These are phyloP conservation scores for Ceyx cyanopectus DNA, from an alignment of 2,113 vertebrate genomes.

Conservation along the genomic window DNA sequence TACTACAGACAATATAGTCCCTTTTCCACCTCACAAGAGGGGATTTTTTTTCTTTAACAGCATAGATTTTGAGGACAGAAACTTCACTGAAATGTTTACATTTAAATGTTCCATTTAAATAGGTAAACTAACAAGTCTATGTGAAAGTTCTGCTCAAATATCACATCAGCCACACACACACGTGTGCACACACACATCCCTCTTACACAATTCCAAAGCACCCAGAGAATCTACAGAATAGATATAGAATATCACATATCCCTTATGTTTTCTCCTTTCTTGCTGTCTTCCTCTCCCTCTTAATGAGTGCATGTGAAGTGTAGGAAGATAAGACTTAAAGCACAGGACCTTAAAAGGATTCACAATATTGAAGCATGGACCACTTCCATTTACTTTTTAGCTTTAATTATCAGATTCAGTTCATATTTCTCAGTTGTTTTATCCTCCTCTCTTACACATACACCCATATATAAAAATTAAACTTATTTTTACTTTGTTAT, in stretches of 20 bases:
- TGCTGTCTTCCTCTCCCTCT: background rate
- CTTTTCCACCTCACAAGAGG: background rate
- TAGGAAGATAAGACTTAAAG: background rate
- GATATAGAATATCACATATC: background rate
- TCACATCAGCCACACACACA: fast-evolving
- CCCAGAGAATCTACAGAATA: background rate
- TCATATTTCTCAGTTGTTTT: background rate
- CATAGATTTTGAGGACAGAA: background rate
- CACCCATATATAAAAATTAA: background rate
- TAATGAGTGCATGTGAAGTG: background rate
- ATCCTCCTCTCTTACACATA: background rate
- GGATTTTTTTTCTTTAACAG: background rate
- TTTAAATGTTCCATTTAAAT: background rate
- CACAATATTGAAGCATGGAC: background rate
- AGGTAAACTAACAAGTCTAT: background rate
- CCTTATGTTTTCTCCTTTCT: background rate
- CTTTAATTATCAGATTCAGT: background rate
- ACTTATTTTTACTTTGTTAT: background rate
- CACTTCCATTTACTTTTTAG: background rate
- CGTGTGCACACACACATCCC: fast-evolving
- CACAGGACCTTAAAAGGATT: background rate
- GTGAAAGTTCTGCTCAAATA: background rate
- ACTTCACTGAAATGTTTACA: background rate
- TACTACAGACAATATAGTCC: background rate
- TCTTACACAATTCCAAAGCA: background rate